A percentile compares a stretch with the other conserved stretches of the same genome.
Evolutionary conservation across 2,113 vertebrate species (phyloP).

Genomic region (Cephalopholis sonnerati): DNA sequence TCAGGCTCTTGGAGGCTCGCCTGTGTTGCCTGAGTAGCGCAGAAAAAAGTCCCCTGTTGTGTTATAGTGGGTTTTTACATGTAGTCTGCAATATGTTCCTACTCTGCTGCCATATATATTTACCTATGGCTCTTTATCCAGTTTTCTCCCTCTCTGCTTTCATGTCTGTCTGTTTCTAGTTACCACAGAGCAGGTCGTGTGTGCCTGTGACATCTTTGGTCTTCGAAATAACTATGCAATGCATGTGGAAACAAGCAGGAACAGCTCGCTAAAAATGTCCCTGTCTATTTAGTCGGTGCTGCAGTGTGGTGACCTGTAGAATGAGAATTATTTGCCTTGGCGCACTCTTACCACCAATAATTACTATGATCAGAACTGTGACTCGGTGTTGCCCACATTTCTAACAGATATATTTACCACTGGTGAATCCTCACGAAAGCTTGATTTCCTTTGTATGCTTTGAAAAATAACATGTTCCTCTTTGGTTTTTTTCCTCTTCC

Average conservation of each 20-base stretch:
- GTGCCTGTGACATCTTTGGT: conserved; percentile 21
- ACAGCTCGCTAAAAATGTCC: background rate
- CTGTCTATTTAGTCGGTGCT: conserved; percentile 4
- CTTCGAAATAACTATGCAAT: conserved; percentile 14
- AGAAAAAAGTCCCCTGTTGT: background rate
- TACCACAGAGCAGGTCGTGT: conserved; percentile 1
- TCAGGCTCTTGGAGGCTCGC: background rate
- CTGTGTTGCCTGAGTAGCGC: background rate
- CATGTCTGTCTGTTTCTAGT: background rate
- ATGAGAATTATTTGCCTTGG: conserved; percentile 11
- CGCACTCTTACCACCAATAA: conserved; percentile 17
- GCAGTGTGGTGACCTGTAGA: conserved; percentile 44
- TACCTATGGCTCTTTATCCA: background rate
- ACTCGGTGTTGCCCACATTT: background rate
- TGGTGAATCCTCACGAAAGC: background rate
- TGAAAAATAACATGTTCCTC: conserved; percentile 26
- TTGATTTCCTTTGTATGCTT: background rate
- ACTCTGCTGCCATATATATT: background rate
- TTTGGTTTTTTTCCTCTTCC: background rate
- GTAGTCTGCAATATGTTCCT: background rate
- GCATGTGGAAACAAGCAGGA: conserved; percentile 20
- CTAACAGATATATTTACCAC: background rate
- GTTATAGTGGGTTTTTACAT: background rate
- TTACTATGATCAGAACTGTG: conserved; percentile 1
- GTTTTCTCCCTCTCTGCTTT: background rate